Base-by-base conservation (phyloP, 2,113 vertebrate species). In the Takifugu flavidus region DNA sequence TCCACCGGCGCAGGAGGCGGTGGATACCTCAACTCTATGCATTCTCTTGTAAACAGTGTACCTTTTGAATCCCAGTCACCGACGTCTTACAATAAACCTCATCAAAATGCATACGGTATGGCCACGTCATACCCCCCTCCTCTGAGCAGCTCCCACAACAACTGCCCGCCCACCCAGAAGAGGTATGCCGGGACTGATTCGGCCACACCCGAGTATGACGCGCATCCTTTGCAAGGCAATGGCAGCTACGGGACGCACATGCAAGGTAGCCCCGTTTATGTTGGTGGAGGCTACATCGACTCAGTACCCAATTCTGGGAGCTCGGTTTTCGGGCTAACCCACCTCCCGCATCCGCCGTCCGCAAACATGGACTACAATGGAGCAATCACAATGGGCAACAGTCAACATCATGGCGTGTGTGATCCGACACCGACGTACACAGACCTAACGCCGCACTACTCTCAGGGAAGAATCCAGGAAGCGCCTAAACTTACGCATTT, bases 391-490 rank as follows among this genome's bases (percentile, higher is more conserved):
- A 93, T 98, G 92, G 92, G 91, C 78, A 95, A 92, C 88, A 93
- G 91, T 83, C 96, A 97, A 87, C 95, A 97, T 61, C 94, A 96
- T 52, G 95, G 94, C 90, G 92, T 94, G 62, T 96, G 95, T 54
- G 96, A 99, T 80, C 88, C 93, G 0, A 93, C 95, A 79, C 93
- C 95, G 61, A 95, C 96, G 62, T 98, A 98, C 85, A 96, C 97
- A 92, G 96, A 98, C 92, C 94, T 98, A 89, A 95, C 95, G 2
- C 80, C 94, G 91, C 95, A 98, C 88, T 96, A 96, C 93, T 94
- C 95, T 98, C 97, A 98, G 95, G 97, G 94, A 97, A 98, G 94
- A 96, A 98, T 97, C 94, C 97, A 98, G 93, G 96, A 98, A 96
- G 95, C 94, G 60, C 96, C 97, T 87, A 98, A 98, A 90, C 90